A percentile compares a stretch with the other conserved stretches of the same genome.
Evolutionary conservation across 2,797 vertebrate species (phyloP).

Genomic region (Helicolenus hilgendorfi): DNA sequence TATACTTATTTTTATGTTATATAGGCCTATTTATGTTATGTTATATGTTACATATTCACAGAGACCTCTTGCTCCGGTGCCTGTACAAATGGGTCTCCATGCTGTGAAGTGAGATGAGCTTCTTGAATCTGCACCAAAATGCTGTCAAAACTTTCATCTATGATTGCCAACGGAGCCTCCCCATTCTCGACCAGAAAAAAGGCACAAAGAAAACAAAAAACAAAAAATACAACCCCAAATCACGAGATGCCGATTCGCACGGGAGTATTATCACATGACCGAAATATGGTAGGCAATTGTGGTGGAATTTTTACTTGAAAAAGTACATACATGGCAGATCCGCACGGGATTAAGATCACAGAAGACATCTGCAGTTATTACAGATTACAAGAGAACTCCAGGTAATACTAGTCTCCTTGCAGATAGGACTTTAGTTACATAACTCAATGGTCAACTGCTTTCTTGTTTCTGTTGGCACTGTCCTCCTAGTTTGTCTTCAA

Average conservation of each 20-base stretch:
- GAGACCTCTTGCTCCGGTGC: no score
- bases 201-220: no score
- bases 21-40: no score
- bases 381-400: background rate
- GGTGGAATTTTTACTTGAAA: background rate
- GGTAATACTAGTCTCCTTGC: background rate
- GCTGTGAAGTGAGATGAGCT: accelerated
- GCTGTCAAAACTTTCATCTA: no score
- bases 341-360: background rate
- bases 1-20: accelerated
- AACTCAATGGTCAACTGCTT: no score
- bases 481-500: background rate
- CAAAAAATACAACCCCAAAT: background rate
- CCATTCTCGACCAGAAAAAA: no score
- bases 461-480: background rate
- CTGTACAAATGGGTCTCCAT: no score
- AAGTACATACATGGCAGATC: background rate
- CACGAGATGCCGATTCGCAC: background rate
- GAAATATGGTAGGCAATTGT: background rate
- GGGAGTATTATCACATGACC: background rate
- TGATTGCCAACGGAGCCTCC: accelerated
- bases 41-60: no score
- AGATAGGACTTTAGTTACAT: background rate
- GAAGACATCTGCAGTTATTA: background rate
- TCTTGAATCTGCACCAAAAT: accelerated